Conservation (phyloP, 2,888 invertebrate species). For the Pseudoips prasinana region DNA sequence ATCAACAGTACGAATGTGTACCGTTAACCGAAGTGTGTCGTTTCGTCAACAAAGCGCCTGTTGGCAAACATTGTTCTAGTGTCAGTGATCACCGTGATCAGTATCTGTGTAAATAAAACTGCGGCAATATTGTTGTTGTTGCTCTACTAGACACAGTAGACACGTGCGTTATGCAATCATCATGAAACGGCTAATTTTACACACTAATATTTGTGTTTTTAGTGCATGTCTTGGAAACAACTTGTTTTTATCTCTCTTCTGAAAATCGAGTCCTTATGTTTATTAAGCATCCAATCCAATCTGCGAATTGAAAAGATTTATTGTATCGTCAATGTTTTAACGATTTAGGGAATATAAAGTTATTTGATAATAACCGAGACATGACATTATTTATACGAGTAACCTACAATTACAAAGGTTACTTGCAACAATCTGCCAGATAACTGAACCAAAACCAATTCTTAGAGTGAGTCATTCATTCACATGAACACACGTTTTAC, state of each 20-base stretch:
- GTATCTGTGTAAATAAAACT: constrained; percentile 32
- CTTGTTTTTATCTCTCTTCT: no score
- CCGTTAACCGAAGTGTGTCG: constrained; percentile 52
- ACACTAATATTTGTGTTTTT: constrained; percentile 2
- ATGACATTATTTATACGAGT: no score
- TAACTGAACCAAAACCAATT: constrained; percentile 68
- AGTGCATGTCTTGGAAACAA: neutral
- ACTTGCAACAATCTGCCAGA: constrained; percentile 47
- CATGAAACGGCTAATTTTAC: constrained; percentile 9
- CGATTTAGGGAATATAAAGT: no score
- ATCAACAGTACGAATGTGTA: constrained; percentile 42
- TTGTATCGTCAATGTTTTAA: no score
- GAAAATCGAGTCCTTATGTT: no score
- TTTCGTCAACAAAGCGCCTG: constrained; percentile 45
- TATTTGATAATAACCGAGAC: no score
- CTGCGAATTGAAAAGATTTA: no score
- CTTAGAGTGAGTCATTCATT: constrained; percentile 73
- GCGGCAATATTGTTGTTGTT: constrained; percentile 15
- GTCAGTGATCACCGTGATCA: constrained; percentile 34
- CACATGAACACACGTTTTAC: constrained; percentile 63
- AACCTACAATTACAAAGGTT: no score
- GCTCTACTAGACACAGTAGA: constrained; percentile 5
- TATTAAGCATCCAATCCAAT: no score
- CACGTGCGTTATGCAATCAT: constrained; percentile 17
- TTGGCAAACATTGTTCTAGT: constrained; percentile 41